These are phyloP conservation scores for Collichthys lucidus DNA, from an alignment of 2,113 vertebrate genomes.

Conservation along the genomic window DNA sequence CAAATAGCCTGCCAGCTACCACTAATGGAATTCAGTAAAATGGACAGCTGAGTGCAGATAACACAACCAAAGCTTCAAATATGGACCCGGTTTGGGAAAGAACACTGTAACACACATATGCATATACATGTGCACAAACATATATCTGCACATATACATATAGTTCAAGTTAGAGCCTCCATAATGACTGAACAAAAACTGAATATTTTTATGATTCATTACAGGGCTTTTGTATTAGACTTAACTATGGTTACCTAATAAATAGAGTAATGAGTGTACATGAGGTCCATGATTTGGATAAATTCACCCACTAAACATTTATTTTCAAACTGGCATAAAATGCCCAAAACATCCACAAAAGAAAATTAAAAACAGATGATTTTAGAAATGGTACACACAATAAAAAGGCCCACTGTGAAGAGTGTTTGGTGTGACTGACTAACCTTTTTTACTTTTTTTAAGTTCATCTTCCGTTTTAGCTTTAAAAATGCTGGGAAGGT, in stretches of 20 bases:
- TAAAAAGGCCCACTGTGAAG: conserved; percentile 15
- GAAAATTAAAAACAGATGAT: conserved; percentile 31
- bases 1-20: conserved; percentile 81
- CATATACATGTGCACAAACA: neutral
- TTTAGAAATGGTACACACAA: neutral
- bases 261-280: neutral
- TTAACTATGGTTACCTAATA: conserved; percentile 1
- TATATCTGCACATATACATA: neutral
- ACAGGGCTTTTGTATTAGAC: neutral
- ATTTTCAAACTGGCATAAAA: conserved; percentile 23
- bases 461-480: conserved; percentile 39
- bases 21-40: conserved; percentile 81
- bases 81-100: conserved; percentile 42
- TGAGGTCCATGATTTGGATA: conserved; percentile 29
- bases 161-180: neutral
- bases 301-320: conserved; percentile 18
- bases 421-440: conserved; percentile 12
- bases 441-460: conserved; percentile 35
- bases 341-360: conserved; percentile 21
- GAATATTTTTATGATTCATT: neutral
- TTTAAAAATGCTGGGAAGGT: conserved; percentile 38
- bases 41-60: conserved; percentile 69
- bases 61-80: conserved; percentile 61
- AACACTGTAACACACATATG: conserved; percentile 15
- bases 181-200: conserved; percentile 8